Evolutionary conservation across 2,888 invertebrate genomes (phyloP).

Genomic region (Eremobia ochroleuca): DNA sequence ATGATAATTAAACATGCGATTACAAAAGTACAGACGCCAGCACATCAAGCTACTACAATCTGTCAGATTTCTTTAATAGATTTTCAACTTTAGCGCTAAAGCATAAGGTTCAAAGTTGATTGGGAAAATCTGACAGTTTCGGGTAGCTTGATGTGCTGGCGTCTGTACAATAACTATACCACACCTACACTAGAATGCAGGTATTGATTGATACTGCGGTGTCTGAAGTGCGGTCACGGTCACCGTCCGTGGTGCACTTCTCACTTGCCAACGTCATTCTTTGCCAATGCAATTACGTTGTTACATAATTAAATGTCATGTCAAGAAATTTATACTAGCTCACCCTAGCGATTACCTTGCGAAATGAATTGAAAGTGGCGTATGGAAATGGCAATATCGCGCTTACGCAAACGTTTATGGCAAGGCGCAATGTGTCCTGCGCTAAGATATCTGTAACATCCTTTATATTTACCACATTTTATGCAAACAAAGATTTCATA

Average conservation of each 20-base stretch:
- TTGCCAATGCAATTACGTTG: slow-evolving; percentile 60
- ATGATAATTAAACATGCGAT: slow-evolving; percentile 1
- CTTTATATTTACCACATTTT: background rate
- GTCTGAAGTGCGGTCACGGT: slow-evolving; percentile 68
- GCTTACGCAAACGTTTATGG: slow-evolving; percentile 10
- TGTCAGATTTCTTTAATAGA: no score
- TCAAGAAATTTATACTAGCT: slow-evolving; percentile 48
- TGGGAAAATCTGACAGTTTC: no score
- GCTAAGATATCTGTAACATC: background rate
- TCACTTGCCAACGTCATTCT: slow-evolving; percentile 57
- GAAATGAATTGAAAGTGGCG: slow-evolving; percentile 32
- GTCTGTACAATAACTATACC: no score
- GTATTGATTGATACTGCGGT: slow-evolving; percentile 37
- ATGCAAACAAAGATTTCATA: background rate
- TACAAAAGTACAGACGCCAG: no score
- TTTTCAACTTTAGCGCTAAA: no score
- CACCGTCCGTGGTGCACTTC: slow-evolving; percentile 61
- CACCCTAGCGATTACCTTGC: slow-evolving; percentile 39
- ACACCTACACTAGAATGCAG: slow-evolving; percentile 32
- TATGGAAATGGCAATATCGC: slow-evolving; percentile 33
- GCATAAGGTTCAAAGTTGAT: no score
- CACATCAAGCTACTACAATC: no score
- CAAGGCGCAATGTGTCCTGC: background rate
- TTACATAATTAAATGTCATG: slow-evolving; percentile 59
- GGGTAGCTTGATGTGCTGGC: no score